Evolutionary conservation across 2,113 vertebrate species (phyloP), one percentile per base, ranked within the genome.

Genomic region (Seriola dumerili): DNA sequence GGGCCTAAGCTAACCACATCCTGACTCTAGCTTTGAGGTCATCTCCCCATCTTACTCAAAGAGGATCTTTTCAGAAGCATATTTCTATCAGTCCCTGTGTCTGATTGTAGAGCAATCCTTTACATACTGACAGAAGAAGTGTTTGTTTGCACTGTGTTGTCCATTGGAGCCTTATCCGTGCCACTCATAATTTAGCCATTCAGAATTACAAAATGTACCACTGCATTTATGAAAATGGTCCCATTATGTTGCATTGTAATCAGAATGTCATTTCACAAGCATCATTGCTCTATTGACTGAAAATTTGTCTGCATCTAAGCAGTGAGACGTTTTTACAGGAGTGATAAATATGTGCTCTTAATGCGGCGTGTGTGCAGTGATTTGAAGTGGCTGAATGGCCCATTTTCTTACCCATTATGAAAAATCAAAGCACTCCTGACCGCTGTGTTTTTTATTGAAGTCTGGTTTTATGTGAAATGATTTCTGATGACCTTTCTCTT

Each of bases 401-500:
- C 40, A 70, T 84, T 84, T 73, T 63, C 57, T 25, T 73, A 70
- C 3, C 58, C 63, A 77, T 77, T 77, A 77, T 70, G 48, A 64
- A 25, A 76, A 87, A 84, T 77, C 62, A n/a, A 77, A 72, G 48
- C 1, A 2, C 40, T 66, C 57, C 55, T 65, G 48, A 75, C 65
- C 1, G 21, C 32, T 46, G 25, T 19, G 44, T 55, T 62, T 79
- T 29, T 71, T 12, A 17, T 67, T 57, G 55, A 29, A 44, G 5
- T 77, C 81, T 69, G 62, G 19, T 59, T 67, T 69, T 61, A 65
- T 65, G 62, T 73, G 54, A 70, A 78, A 73, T 81, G 11, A 75
- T 83, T 81, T 84, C 42, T 78, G 73, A 74, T 70, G 69, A 78
- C 78, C 57, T 77, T 57, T 50, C 75, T 74, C 58, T 21, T 75